Evolutionary conservation across 2,888 invertebrate species (phyloP).

Genomic region (Epistrophe eligans): DNA sequence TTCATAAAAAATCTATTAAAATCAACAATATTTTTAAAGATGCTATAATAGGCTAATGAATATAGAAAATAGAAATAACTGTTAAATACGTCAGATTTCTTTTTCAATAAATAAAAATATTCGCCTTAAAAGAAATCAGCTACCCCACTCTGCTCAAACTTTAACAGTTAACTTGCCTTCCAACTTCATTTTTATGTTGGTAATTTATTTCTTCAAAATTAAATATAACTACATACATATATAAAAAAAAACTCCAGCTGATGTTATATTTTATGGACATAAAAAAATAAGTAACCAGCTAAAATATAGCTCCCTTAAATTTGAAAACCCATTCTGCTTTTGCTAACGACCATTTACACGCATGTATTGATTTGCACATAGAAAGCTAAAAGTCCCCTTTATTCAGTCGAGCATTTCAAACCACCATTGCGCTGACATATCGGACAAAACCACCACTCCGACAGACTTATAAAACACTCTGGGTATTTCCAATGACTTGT

Average conservation of each 20-base stretch:
- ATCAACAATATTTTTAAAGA: too few relatives aligned
- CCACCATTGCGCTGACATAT: constrained; percentile 26
- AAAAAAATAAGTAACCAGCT: not conserved
- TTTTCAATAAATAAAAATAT: too few relatives aligned
- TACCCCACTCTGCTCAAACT: too few relatives aligned
- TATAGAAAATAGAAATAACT: too few relatives aligned
- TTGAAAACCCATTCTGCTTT: constrained; percentile 23
- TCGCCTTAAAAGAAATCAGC: too few relatives aligned
- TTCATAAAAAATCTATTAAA: too few relatives aligned
- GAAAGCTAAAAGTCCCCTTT: constrained; percentile 14
- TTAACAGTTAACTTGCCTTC: not conserved
- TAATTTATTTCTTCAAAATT: not conserved
- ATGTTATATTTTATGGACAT: not conserved
- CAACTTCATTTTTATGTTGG: not conserved
- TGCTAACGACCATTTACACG: constrained; percentile 67
- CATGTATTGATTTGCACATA: constrained; percentile 44
- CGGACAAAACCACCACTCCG: constrained; percentile 71
- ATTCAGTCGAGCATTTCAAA: constrained; percentile 44
- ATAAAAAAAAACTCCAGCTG: not conserved
- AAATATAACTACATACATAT: too few relatives aligned
- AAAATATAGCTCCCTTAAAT: not conserved
- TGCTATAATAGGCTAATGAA: too few relatives aligned
- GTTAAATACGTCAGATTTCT: too few relatives aligned
- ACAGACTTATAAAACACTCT: constrained; percentile 59
- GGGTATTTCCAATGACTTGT: constrained; percentile 68